These are phyloP conservation scores for Iguana delicatissima DNA, from an alignment of 2,797 vertebrate genomes.

Conservation along the genomic window DNA sequence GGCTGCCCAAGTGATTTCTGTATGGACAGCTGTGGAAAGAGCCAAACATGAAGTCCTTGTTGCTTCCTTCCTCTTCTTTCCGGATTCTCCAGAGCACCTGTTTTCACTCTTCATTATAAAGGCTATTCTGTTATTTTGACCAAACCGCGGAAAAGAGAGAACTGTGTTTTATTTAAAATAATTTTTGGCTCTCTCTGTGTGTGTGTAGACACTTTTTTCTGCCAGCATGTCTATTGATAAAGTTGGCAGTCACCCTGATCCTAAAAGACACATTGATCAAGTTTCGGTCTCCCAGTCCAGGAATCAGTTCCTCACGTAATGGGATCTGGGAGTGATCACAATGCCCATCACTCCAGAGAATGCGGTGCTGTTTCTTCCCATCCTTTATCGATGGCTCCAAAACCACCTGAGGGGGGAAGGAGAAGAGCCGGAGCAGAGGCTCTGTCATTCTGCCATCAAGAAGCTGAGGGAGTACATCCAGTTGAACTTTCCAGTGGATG, in stretches of 20 bases:
- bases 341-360: slow-evolving; percentile 99
- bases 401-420: slow-evolving; percentile 78
- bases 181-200: not conserved
- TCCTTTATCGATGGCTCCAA: slow-evolving; percentile 90
- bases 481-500: slow-evolving; percentile 89
- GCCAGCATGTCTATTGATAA: slow-evolving; percentile 35
- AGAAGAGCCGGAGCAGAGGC: slow-evolving; percentile 75
- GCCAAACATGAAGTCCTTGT: rapidly evolving
- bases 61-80: not conserved
- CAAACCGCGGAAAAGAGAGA: slow-evolving; percentile 31
- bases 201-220: not conserved
- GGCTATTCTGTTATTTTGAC: slow-evolving; percentile 30
- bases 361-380: slow-evolving; percentile 87
- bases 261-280: rapidly evolving
- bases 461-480: slow-evolving; percentile 95
- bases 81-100: rapidly evolving
- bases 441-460: slow-evolving; percentile 89
- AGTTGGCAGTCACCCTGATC: not conserved
- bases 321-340: slow-evolving; percentile 71
- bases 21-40: slow-evolving; percentile 37
- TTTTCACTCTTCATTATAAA: not conserved
- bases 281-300: rapidly evolving
- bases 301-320: slow-evolving; percentile 77
- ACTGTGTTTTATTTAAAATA: rapidly evolving
- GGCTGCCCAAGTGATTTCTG: not conserved